A percentile compares a stretch with the other conserved stretches of the same genome.
Conservation (phyloP, 2,888 invertebrate genomes). For the Ganaspis brasiliensis region DNA sequence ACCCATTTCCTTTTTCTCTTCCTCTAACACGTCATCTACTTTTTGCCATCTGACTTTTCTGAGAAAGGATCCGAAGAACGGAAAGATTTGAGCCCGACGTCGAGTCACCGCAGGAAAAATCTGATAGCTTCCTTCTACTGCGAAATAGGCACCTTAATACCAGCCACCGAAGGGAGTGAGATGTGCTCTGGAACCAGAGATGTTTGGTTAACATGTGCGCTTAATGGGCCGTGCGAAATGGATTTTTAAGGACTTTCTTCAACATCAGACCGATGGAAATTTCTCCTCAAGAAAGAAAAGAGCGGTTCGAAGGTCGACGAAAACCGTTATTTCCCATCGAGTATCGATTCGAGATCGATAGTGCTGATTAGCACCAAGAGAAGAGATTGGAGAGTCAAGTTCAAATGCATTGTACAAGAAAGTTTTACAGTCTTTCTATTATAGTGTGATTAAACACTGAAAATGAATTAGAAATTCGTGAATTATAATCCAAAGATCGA, state of each 20-base stretch:
- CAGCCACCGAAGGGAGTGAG: neutral
- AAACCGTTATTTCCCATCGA: conserved; percentile 35
- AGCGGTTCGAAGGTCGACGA: conserved; percentile 29
- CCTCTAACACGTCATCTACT: conserved; percentile 46
- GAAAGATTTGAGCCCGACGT: neutral
- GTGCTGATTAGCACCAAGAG: conserved; percentile 16
- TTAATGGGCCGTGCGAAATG: conserved; percentile 75
- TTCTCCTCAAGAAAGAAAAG: conserved; percentile 33
- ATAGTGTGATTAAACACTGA: neutral
- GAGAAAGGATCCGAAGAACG: conserved; percentile 19
- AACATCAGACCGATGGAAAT: conserved; percentile 23
- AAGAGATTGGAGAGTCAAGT: conserved; percentile 28
- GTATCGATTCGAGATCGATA: conserved; percentile 35
- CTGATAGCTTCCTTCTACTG: conserved; percentile 8
- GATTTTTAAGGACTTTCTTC: conserved; percentile 74
- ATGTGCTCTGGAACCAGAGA: conserved; percentile 64
- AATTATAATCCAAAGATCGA: too few species aligned
- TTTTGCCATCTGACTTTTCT: conserved; percentile 38
- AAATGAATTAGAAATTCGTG: too few species aligned
- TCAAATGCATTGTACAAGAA: conserved; percentile 2
- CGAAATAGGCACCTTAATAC: conserved; percentile 22
- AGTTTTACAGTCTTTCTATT: neutral
- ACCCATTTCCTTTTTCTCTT: conserved; percentile 39
- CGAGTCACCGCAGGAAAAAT: conserved; percentile 12
- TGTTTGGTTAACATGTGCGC: conserved; percentile 74